Conservation (phyloP, 2,888 invertebrate genomes). For the Pollenia griseotomentosa region DNA sequence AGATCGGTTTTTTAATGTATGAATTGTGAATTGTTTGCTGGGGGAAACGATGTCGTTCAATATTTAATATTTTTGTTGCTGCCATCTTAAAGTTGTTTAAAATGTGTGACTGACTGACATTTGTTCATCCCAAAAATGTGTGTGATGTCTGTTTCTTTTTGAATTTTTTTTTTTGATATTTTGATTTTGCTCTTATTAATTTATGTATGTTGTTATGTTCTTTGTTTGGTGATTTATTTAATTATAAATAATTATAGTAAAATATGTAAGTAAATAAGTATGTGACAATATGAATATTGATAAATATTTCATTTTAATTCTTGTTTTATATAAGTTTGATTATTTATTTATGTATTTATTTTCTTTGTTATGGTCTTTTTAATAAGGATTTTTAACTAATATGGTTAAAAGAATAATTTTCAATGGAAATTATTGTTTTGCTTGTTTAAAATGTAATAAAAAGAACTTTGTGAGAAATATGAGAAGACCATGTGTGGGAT, state of each 20-base stretch:
- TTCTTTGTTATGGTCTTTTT: constrained; percentile 13
- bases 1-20: constrained; percentile 33
- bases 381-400: constrained; percentile 37
- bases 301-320: constrained; percentile 38
- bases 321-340: background rate
- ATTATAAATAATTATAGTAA: constrained; percentile 73
- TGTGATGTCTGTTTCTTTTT: constrained; percentile 11
- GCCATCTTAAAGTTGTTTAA: constrained; percentile 41
- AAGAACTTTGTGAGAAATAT: background rate
- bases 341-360: constrained; percentile 26
- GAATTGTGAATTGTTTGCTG: constrained; percentile 29
- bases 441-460: background rate
- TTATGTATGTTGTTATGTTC: constrained; percentile 33
- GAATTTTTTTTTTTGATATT: constrained; percentile 12
- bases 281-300: constrained; percentile 70
- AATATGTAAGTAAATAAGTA: constrained; percentile 47
- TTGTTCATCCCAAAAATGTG: constrained; percentile 68
- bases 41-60: constrained; percentile 10
- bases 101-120: constrained; percentile 73
- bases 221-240: constrained; percentile 67
- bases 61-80: constrained; percentile 33
- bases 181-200: constrained; percentile 42
- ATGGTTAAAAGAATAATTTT: constrained; percentile 59
- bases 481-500: no score
- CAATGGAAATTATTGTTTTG: constrained; percentile 51